Evolutionary conservation across 2,113 vertebrate species (phyloP), one percentile per base, ranked within the genome.

Genomic region (Lasiurus cinereus): DNA sequence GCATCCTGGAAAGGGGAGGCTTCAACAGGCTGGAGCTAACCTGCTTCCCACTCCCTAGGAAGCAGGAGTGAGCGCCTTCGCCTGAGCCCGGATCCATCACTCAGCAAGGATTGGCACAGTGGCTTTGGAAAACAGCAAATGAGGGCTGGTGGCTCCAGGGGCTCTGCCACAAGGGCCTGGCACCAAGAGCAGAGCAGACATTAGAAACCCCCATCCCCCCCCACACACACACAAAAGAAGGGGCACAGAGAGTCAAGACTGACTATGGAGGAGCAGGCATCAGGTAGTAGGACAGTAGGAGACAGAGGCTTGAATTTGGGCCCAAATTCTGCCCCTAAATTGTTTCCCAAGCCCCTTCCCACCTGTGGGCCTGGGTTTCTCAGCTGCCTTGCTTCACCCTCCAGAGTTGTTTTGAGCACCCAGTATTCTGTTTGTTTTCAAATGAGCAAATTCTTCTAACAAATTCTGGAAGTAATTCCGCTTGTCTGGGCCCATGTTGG

Each of bases 381-480:
- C 27, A 67, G 31, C 29, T 59, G 56, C 29, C 29, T 31, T 52
- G 50, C 5, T 16, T 48, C 36, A 13, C 7, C 2, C 33, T 31
- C 18, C 39, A n/a, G 15, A 67, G 67, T n/a, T 73, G 64, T 50
- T 86, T 62, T 73, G 52, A 79, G 52, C 79, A 89, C 54, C 50
- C 19, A 22, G 64, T n/a, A 14, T 74, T 70, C 27, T 79, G 59
- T 90, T 67, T 91, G 24, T 72, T 73, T 91, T 84, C 67, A 72
- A 93, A 31, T 19, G 36, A 39, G 90, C 16, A 84, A 56, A 52
- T 64, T 84, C 72, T 82, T 85, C 50, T 78, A 84, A 70, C 52
- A 70, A 64, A 62, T 88, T 86, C 19, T 70, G 70, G 92, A 48
- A 87, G 80, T 0, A 0, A 70, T 56, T 73, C 79, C 0, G 9